Evolutionary conservation across 2,888 invertebrate genomes (phyloP), one percentile per base, ranked within the genome.

Genomic region (Rhogogaster chlorosoma): DNA sequence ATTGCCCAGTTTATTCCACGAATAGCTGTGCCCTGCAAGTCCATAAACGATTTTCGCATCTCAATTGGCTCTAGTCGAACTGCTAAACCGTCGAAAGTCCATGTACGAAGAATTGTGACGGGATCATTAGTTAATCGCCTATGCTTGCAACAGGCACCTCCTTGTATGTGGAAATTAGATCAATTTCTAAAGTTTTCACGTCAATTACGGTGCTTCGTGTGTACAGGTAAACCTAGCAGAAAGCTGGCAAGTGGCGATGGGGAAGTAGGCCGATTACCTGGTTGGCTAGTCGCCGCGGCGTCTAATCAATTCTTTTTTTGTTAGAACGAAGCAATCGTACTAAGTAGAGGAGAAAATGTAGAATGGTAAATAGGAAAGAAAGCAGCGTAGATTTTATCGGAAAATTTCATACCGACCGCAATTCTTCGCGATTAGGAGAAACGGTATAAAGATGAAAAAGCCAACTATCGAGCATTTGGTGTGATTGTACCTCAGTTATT

Each of bases 181-280:
- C 38, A 73, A 45, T 73, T 73, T 73, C 22, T 73, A n/a, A n/a
- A 29, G 9, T 32, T n/a, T 77, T 53, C 77, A 49, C n/a, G 18
- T 53, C 45, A 29, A 49, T 77, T 18, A 29, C n/a, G n/a, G 38
- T 5, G 12, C 73, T 73, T 42, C 22, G 22, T 22, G 71, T 73
- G 36, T 18, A 73, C 10, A 42, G 38, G 42, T 22, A 42, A 15
- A 45, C 12, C 42, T 22, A 7, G 18, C n/a, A 73, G 71, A 73
- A 73, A 73, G 22, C 77, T 49, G 53, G 18, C 1, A 9, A 77
- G 5, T 18, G 32, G 26, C 2, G n/a, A 77, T 53, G 53, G 18
- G 49, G 15, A 77, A 77, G 10, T 38, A 22, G 77, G 53, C 29
- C 77, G 15, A 77, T 77, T 77, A 77, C 53, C 29, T 77, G 77